Base-by-base conservation (phyloP, 2,888 invertebrate species). In the Blastobasis adustella region DNA sequence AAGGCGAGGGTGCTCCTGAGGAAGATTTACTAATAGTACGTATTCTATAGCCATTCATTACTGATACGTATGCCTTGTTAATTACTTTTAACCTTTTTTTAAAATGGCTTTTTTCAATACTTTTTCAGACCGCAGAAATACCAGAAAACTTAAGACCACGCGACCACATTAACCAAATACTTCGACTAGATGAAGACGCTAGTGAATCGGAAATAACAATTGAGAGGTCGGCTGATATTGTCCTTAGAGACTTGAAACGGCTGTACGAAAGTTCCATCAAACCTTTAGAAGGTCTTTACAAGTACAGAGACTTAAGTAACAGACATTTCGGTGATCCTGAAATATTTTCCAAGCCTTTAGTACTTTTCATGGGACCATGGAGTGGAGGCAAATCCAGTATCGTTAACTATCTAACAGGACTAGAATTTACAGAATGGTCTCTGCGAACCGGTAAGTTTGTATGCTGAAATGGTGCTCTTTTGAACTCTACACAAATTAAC, bases 331-430 rank as follows among this genome's bases (percentile, higher is more conserved):
- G 96, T 70, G 98, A 98, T 85, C 95, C 96, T 2, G 97, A 98
- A 90, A 96, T 98, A 71, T 96, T 96, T 79, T 96, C 97, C 4
- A 98, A 97, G 72, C 98, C 98, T 3, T 87, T 98, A 70, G 92
- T 98, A 50, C 90, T 98, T 5, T 96, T 98, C 71, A 96, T 98
- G 95, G 98, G 98, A 45, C 97, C 98, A 43, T 98, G 97, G 96
- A 97, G 97, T 70, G 97, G 97, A 54, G 98, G 98, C 58, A 98
- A 98, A 87, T 97, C 97, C 1, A 94, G 96, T 50, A 96, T 97
- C 62, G 93, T 98, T 58, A 98, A 98, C 82, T 98, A 98, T 82
- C 89, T 98, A 59, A 91, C 96, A 44, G 95, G 96, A 56, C 93
- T 95, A 60, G 96, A 97, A 78, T 95, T 95, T 73, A 94, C 93